These are phyloP conservation scores for Empidonax alnorum DNA, from an alignment of 2,113 vertebrate genomes.

Conservation along the genomic window DNA sequence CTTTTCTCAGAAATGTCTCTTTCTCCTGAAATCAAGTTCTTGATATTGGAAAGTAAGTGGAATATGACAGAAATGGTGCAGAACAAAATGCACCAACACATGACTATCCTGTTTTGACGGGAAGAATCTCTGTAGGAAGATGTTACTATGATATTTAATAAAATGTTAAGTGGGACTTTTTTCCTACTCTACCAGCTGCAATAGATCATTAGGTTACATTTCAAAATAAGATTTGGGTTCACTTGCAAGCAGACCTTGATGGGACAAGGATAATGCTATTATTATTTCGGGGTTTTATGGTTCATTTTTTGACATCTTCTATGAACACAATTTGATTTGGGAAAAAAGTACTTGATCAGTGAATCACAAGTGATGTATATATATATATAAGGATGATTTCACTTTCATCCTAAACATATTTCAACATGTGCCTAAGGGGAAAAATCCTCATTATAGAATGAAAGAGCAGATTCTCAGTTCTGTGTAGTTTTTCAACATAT, in stretches of 20 bases:
- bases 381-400: background rate
- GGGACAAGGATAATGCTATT: background rate
- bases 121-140: slow-evolving; percentile 30
- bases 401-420: background rate
- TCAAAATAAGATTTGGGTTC: background rate
- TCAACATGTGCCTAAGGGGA: background rate
- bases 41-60: background rate
- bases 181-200: background rate
- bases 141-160: slow-evolving; percentile 37
- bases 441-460: background rate
- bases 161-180: background rate
- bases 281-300: background rate
- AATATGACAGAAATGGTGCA: background rate
- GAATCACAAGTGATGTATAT: background rate
- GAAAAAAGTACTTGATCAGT: background rate
- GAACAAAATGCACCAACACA: background rate
- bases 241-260: background rate
- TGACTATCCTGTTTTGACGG: background rate
- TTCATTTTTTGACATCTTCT: background rate
- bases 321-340: background rate
- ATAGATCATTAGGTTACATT: background rate
- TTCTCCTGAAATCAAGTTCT: background rate
- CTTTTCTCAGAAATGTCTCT: background rate
- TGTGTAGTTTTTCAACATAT: background rate
- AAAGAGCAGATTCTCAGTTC: background rate